These are phyloP conservation scores for Ictalurus furcatus DNA, from an alignment of 2,113 vertebrate species.

Conservation along the genomic window DNA sequence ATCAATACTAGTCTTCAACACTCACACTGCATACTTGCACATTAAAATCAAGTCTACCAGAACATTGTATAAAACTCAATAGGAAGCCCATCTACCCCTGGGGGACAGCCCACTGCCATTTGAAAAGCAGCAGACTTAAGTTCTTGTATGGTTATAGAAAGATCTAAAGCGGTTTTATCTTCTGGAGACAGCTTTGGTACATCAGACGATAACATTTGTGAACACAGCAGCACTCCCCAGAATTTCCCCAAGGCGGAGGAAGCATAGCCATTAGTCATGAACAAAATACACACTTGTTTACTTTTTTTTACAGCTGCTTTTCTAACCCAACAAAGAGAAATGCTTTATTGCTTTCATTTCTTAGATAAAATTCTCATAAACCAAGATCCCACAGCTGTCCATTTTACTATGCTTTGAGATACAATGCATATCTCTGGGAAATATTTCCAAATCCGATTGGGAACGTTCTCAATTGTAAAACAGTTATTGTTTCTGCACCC, in stretches of 20 bases:
- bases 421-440: not conserved
- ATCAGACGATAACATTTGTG: conserved; percentile 11
- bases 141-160: conserved; percentile 21
- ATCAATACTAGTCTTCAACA: conserved; percentile 27
- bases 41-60: conserved; percentile 38
- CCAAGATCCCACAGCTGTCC: not conserved
- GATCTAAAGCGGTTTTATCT: conserved; percentile 25
- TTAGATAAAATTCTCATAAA: no score
- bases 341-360: not conserved
- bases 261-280: conserved; percentile 3
- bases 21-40: conserved; percentile 31
- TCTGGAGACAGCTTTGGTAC: conserved; percentile 10
- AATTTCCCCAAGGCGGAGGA: conserved; percentile 9
- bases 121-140: conserved; percentile 21
- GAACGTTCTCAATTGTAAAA: not conserved
- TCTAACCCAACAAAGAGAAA: not conserved
- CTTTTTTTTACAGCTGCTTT: not conserved
- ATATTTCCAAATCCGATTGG: not conserved
- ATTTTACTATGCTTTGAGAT: not conserved
- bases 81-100: conserved; percentile 4
- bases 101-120: conserved; percentile 2
- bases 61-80: conserved; percentile 37
- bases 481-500: not conserved
- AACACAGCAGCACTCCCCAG: conserved; percentile 2
- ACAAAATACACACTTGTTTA: conserved; percentile 25